A percentile compares a stretch with the other conserved stretches of the same genome.
Evolutionary conservation across 2,888 invertebrate species (phyloP).

Genomic region (Thymelicus lineola): DNA sequence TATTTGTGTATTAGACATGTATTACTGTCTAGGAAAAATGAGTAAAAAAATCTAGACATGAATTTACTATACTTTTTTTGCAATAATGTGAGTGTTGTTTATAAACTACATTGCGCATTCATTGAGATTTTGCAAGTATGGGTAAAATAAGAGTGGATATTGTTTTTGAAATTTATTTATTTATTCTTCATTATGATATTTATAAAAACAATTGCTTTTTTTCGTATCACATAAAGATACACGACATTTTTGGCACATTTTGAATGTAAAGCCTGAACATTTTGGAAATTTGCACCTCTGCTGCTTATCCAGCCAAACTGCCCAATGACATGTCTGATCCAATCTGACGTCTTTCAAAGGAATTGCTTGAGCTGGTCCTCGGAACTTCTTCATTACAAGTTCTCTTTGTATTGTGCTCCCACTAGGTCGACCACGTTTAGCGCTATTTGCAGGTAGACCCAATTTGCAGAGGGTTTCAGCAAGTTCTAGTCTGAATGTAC

Average conservation of each 20-base stretch:
- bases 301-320: conserved; percentile 47
- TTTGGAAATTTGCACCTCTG: conserved; percentile 49
- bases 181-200: conserved; percentile 51
- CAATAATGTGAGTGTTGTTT: conserved; percentile 51
- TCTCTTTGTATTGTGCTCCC: conserved; percentile 49
- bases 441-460: conserved; percentile 51
- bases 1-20: conserved; percentile 40
- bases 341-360: conserved; percentile 48
- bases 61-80: conserved; percentile 47
- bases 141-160: conserved; percentile 49
- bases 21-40: conserved; percentile 49
- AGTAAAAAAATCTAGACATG: conserved; percentile 49
- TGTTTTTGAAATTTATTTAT: conserved; percentile 50
- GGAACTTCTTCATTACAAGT: conserved; percentile 51
- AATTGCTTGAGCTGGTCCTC: conserved; percentile 51
- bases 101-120: conserved; percentile 52
- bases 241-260: conserved; percentile 54
- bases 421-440: conserved; percentile 53
- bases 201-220: conserved; percentile 54
- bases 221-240: conserved; percentile 54
- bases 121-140: conserved; percentile 49
- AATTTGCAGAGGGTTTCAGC: conserved; percentile 52
- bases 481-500: conserved; percentile 53
- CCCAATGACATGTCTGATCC: conserved; percentile 47
- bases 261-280: conserved; percentile 50